Percentiles rank a stretch among this genome's conserved stretches.
Evolutionary conservation across 1,140 invertebrate species (phyloP).

Genomic region (Meloidogyne floridensis): DNA sequence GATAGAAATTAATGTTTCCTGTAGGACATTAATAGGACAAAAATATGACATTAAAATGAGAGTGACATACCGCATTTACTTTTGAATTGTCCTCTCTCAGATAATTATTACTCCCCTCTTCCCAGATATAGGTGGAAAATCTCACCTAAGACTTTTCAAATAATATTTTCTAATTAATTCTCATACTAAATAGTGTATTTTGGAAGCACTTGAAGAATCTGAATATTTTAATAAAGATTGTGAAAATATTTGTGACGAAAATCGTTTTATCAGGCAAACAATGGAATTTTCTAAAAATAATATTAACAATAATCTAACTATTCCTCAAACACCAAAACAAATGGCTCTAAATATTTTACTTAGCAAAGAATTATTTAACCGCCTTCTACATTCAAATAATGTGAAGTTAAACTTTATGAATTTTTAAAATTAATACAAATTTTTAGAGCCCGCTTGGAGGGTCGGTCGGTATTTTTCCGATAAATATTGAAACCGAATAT

Average conservation of each 20-base stretch:
- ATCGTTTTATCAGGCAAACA: neutral
- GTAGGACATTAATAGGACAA: too few species aligned
- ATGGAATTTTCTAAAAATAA: neutral
- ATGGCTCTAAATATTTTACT: neutral
- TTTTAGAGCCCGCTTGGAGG: too few species aligned
- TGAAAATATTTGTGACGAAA: neutral
- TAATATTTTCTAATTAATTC: conserved; percentile 16
- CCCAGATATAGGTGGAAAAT: too few species aligned
- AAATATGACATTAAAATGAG: too few species aligned
- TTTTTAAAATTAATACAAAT: neutral
- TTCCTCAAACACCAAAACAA: neutral
- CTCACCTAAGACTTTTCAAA: too few species aligned
- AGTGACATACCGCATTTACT: too few species aligned
- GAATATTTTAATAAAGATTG: neutral
- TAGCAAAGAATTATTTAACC: neutral
- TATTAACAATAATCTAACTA: neutral
- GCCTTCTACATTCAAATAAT: neutral
- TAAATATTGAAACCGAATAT: conserved; percentile 40
- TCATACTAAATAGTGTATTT: neutral
- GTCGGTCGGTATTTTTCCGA: conserved; percentile 70
- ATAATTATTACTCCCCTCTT: too few species aligned
- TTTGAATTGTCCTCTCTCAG: too few species aligned
- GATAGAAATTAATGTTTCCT: too few species aligned
- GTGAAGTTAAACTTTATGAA: neutral
- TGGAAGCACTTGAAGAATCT: neutral